Base-by-base conservation (phyloP, 2,113 vertebrate species). In the Heteronetta atricapilla region DNA sequence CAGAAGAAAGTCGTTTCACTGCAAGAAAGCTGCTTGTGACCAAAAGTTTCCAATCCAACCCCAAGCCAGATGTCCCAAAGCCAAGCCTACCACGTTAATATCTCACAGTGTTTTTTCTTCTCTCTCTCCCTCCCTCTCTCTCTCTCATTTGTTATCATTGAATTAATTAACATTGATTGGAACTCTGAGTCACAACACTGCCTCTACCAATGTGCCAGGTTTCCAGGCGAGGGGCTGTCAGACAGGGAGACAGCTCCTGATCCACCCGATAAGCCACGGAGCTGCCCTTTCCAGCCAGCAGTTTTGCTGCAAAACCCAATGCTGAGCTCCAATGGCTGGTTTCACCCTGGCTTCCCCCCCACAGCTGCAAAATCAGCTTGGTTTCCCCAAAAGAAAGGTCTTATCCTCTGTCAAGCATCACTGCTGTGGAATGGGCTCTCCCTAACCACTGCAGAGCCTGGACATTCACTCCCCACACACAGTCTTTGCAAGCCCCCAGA, bases 101-200 rank as follows among this genome's bases (percentile, higher is more conserved):
- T 81, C 90, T 42, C 8, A 2, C 90, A 22, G 75, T 12, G 72
- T 15, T 82, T 87, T 76, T 40, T 17, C 79, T 17, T 63, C 4
- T 69, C 77, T 85, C 80, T 69, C 64, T 83, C 80, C 68, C 46
- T 48, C 46, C 9, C 59, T 21, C 31, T 5, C 67, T 11, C 72
- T 33, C 50, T 76, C 70, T 78, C 85, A 20, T 94, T 95, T 10
- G 17, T 89, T 90, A 88, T 34, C 94, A 88, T 78, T 94, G 92
- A 95, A 90, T 95, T 96, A 93, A 96, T 97, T 93, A 93, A 2
- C 90, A 90, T 86, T 90, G 96, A 95, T 88, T 94, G 93, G 93
- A 93, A 90, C 93, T 93, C 91, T 95, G 95, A 95, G 94, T 94
- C 95, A 95, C 79, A 50, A 21, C 83, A 11, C 36, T 1, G 13